A percentile compares a stretch with the other conserved stretches of the same genome.
Evolutionary conservation across 2,797 vertebrate species (phyloP).

Genomic region (Parauchenoglanis ngamensis): DNA sequence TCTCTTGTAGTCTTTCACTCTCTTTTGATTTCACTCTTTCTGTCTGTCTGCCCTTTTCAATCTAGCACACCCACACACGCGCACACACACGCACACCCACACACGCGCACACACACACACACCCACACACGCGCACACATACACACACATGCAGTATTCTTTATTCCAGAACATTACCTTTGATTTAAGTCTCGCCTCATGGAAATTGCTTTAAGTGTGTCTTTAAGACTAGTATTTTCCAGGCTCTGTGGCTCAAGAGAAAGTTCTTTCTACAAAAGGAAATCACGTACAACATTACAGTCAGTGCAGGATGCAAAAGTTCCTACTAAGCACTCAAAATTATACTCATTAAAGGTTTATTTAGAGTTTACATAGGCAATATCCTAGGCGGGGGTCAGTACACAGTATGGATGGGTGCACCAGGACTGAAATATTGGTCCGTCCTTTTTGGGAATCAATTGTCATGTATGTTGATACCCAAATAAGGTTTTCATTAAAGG

Average conservation of each 20-base stretch:
- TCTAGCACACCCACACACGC: background rate
- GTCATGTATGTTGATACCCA: background rate
- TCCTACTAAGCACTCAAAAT: background rate
- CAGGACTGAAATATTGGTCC: background rate
- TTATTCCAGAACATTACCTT: conserved; percentile 8
- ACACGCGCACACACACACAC: no score
- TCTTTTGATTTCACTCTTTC: conserved; percentile 57
- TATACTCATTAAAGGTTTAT: background rate
- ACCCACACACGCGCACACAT: background rate
- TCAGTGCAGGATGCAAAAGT: background rate
- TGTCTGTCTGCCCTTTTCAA: conserved; percentile 14
- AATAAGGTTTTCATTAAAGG: background rate
- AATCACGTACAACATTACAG: background rate
- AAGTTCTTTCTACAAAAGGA: conserved; percentile 16
- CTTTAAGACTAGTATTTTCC: conserved; percentile 49
- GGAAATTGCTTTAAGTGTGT: conserved; percentile 30
- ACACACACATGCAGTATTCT: background rate
- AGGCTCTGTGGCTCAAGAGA: conserved; percentile 33
- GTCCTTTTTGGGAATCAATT: background rate
- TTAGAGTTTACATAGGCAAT: background rate
- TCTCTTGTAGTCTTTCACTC: conserved; percentile 32
- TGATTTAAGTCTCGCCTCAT: conserved; percentile 25
- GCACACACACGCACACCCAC: background rate
- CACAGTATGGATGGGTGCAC: no score
- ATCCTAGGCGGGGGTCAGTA: background rate